phyloP scores from a whole-genome alignment of 2,113 vertebrate genomes.

The Burhinus bistriatus region DNA sequence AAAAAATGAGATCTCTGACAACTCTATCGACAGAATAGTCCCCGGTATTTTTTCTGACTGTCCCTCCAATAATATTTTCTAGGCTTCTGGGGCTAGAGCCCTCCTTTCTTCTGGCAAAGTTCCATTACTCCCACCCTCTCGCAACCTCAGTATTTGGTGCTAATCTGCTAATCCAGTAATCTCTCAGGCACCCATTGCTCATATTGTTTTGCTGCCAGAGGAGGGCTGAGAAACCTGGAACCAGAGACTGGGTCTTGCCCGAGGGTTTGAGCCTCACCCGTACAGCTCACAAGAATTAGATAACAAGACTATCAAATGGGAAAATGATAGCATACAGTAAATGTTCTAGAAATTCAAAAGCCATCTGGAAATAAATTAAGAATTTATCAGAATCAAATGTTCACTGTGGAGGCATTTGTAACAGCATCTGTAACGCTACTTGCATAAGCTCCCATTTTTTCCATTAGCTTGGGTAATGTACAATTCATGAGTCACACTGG shows the following conservation, averaged over 20 bases:
- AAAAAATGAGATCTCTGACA: neutral
- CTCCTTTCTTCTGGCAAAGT: neutral
- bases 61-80: neutral
- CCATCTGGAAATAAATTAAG: neutral
- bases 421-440: neutral
- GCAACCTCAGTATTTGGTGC: neutral
- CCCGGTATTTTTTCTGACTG: fast-evolving
- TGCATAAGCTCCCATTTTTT: neutral
- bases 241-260: neutral
- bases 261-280: neutral
- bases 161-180: neutral
- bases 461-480: constrained; percentile 1
- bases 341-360: neutral
- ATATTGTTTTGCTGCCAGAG: neutral
- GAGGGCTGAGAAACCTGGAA: neutral
- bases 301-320: neutral
- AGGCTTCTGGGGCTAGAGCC: neutral
- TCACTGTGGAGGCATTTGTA: neutral
- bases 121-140: neutral
- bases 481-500: neutral
- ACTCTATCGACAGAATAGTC: neutral
- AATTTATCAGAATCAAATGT: neutral
- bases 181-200: neutral
- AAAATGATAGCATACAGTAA: neutral
- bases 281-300: neutral